Evolutionary conservation across 2,888 invertebrate species (phyloP), one percentile per base, ranked within the genome.

Genomic region (Pseudeuparius sepicola): DNA sequence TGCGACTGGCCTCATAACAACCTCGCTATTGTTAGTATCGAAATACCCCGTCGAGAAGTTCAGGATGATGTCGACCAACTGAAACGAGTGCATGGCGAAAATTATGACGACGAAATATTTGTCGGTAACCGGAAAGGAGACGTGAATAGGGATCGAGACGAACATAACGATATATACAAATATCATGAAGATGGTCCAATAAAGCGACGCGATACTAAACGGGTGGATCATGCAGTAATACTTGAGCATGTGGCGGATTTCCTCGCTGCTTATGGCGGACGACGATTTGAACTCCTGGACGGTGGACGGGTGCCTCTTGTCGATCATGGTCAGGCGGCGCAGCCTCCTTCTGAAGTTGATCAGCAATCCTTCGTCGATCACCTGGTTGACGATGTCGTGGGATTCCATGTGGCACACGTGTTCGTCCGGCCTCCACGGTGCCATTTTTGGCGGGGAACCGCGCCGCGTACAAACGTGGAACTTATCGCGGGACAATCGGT

Each of bases 141-240:
- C 35, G 20, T 36, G 38, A 10, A 44, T 11, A 0, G 44, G 40
- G 14, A 42, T 40, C 14, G 42, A 25, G 5, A 42, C 4, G 14
- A 42, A 39, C 9, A 33, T 24, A 9, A 18, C 16, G 3, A 38
- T n/a, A 18, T 39, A 46, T 3, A 42, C 29, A 16, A 45, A n/a
- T 9, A 39, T 38, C 38, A 48, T 40, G 12, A 42, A 20, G 20
- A 37, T 31, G 14, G 31, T 34, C 36, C 36, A 40, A 18, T 37
- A 37, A 3, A 33, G 13, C n/a, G 29, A 4, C 6, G 42, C 34
- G 23, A 34, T 39, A 24, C 50, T 50, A 17, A 47, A 50, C 1
- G 50, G 50, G 29, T 50, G 50, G 2, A 49, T 42, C 15, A 45
- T 47, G 13, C 37, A 35, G 24, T 38, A 40, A 24, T 41, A 42